phyloP scores from a whole-genome alignment of 1,140 invertebrate genomes.

The Drosophila persimilis region DNA sequence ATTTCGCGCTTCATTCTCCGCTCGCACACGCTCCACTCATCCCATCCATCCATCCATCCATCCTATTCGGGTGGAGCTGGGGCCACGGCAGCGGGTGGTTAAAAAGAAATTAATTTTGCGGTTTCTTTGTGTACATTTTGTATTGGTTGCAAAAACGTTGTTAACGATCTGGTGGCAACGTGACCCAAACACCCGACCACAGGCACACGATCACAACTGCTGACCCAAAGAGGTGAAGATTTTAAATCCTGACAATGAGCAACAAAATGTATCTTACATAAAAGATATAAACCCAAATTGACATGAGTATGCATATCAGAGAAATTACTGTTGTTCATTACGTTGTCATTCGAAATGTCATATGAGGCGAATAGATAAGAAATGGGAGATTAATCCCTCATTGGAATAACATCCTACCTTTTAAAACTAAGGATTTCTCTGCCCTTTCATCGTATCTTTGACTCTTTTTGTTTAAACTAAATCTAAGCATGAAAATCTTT shows the following conservation, averaged over 20 bases:
- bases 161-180: conserved; percentile 39
- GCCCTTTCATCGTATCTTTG: not conserved
- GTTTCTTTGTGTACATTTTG: conserved; percentile 30
- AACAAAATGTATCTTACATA: conserved; percentile 12
- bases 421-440: conserved; percentile 1
- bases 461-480: conserved; percentile 13
- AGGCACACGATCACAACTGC: conserved; percentile 33
- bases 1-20: conserved; percentile 56
- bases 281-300: conserved; percentile 2
- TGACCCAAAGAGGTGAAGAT: conserved; percentile 37
- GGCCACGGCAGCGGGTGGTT: conserved; percentile 24
- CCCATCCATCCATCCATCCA: conserved; percentile 23
- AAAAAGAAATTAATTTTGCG: conserved; percentile 52
- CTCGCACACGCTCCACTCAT: not conserved
- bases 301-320: too few species aligned
- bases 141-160: conserved; percentile 25
- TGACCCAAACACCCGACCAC: conserved; percentile 22
- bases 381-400: too few species aligned
- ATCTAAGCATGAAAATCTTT: conserved; percentile 42
- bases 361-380: too few species aligned
- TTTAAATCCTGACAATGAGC: conserved; percentile 25
- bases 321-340: too few species aligned
- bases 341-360: too few species aligned
- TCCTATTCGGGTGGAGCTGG: conserved; percentile 24
- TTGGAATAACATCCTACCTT: not conserved